These are phyloP conservation scores for Thripadectes ignobilis DNA, from an alignment of 2,797 vertebrate genomes.

Conservation along the genomic window DNA sequence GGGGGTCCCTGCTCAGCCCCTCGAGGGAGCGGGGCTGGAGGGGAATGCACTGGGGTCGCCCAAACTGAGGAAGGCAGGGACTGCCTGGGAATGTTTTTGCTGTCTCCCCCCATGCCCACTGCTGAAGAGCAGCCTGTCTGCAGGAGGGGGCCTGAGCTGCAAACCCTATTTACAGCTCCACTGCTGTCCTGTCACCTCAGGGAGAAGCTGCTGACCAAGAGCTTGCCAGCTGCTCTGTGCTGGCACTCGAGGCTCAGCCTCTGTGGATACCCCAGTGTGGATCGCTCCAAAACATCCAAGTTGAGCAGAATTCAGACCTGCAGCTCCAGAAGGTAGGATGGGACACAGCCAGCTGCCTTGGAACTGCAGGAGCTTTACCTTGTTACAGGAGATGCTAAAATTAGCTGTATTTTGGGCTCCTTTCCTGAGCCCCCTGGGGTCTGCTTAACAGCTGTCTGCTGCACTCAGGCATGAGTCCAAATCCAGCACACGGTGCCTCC, in stretches of 20 bases:
- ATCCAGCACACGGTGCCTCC: neutral
- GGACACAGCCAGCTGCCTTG: neutral
- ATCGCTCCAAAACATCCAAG: neutral
- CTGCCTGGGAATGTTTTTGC: neutral
- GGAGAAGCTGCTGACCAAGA: neutral
- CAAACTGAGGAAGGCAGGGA: neutral
- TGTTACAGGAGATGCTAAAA: slow-evolving; percentile 23
- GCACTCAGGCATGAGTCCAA: neutral
- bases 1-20: neutral
- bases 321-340: neutral
- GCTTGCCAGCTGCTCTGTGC: neutral
- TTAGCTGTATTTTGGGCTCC: neutral
- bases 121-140: neutral
- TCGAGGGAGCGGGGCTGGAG: neutral
- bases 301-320: neutral
- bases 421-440: neutral
- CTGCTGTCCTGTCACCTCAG: neutral
- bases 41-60: neutral
- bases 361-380: slow-evolving; percentile 6
- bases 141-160: neutral
- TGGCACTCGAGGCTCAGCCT: neutral
- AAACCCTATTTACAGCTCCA: neutral
- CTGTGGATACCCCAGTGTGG: neutral
- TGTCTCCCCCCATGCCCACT: accelerated
- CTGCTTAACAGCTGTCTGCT: neutral